Evolutionary conservation across 2,888 invertebrate species (phyloP).

Genomic region (Hyppa rectilinea): DNA sequence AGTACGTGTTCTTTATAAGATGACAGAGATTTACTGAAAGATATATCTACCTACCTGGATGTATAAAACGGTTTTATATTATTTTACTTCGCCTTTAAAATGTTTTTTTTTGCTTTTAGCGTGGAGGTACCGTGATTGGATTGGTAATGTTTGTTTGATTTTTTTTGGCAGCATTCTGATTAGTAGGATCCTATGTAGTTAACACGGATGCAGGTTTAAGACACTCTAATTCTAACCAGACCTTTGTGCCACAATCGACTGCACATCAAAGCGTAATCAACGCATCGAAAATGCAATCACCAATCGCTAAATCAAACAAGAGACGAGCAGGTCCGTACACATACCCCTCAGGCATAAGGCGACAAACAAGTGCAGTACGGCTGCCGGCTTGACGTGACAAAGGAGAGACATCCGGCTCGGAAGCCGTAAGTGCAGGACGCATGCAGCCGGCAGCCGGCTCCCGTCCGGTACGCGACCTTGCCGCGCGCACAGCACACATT

Average conservation of each 20-base stretch:
- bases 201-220: no score
- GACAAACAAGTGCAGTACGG: conserved; percentile 49
- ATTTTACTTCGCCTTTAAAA: not conserved
- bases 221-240: not conserved
- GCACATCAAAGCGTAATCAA: not conserved
- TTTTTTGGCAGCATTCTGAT: not conserved
- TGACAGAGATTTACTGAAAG: conserved; percentile 23
- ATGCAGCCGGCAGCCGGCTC: conserved; percentile 50
- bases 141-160: not conserved
- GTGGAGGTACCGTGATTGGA: not conserved
- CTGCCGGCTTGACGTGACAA: conserved; percentile 50
- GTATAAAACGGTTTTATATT: not conserved
- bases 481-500: conserved; percentile 32
- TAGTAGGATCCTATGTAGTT: not conserved
- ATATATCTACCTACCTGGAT: conserved; percentile 1
- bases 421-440: conserved; percentile 68
- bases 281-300: conserved; percentile 24
- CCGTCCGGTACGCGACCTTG: conserved; percentile 59
- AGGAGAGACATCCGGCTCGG: conserved; percentile 63
- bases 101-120: not conserved
- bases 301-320: conserved; percentile 26
- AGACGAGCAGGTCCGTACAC: conserved; percentile 8
- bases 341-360: conserved; percentile 14
- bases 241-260: not conserved
- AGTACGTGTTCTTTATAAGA: conserved; percentile 42